Percentiles rank a stretch among this genome's conserved stretches.
phyloP scores from a whole-genome alignment of 2,797 vertebrate species.

The Brotula barbata region DNA sequence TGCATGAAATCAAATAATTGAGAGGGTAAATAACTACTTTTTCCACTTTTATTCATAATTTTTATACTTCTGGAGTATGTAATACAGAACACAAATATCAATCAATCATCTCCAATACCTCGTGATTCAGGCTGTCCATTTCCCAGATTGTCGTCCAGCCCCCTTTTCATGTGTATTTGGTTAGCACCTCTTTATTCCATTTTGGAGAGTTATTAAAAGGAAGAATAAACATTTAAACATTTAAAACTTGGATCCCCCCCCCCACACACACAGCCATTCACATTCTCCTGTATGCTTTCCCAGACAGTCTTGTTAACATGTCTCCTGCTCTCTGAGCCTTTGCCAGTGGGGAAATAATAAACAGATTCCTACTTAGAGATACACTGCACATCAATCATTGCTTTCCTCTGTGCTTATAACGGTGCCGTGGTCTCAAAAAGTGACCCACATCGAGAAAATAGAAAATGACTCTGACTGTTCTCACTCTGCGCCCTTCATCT shows the following conservation, averaged over 20 bases:
- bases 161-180: too few relatives aligned
- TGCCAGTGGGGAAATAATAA: slow-evolving; percentile 65
- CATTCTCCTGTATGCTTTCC: slow-evolving; percentile 59
- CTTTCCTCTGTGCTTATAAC: slow-evolving; percentile 17
- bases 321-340: slow-evolving; percentile 51
- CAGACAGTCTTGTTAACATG: slow-evolving; percentile 68
- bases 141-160: too few relatives aligned
- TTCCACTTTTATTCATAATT: too few relatives aligned
- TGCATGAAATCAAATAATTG: background rate
- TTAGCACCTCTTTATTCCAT: too few relatives aligned
- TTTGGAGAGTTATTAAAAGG: too few relatives aligned
- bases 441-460: slow-evolving; percentile 44
- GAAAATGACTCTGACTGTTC: slow-evolving; percentile 15
- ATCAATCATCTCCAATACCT: too few relatives aligned
- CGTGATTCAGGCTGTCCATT: too few relatives aligned
- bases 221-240: too few relatives aligned
- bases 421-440: slow-evolving; percentile 37
- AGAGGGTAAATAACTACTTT: too few relatives aligned
- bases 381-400: slow-evolving; percentile 46
- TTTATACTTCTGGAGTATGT: too few relatives aligned
- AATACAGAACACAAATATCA: too few relatives aligned
- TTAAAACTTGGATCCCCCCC: too few relatives aligned
- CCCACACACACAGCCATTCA: slow-evolving; percentile 11
- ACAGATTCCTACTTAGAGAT: slow-evolving; percentile 57
- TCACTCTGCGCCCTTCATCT: background rate